Evolutionary conservation across 2,888 invertebrate genomes (phyloP).

Genomic region (Pharmacophagus antenor): DNA sequence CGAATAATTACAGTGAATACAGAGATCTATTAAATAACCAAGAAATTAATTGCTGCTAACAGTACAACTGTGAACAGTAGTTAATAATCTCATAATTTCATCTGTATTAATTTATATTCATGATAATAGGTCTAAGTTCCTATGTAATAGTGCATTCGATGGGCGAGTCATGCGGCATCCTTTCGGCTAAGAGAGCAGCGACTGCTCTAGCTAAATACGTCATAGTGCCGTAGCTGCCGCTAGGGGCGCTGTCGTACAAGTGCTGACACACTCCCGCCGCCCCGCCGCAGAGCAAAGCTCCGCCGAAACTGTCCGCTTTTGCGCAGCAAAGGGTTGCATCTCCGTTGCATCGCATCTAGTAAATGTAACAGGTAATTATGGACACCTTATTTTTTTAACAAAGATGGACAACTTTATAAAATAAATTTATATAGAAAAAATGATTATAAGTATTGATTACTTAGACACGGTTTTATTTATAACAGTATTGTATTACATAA

Average conservation of each 20-base stretch:
- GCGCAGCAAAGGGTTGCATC: constrained; percentile 97
- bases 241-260: constrained; percentile 98
- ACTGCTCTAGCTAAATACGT: constrained; percentile 95
- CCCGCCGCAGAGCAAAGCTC: constrained; percentile 91
- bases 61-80: too few species aligned
- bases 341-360: constrained; percentile 91
- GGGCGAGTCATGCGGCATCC: constrained; percentile 88
- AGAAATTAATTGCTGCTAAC: too few species aligned
- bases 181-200: constrained; percentile 84
- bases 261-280: constrained; percentile 98
- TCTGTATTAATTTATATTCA: too few species aligned
- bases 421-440: background rate
- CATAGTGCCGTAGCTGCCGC: constrained; percentile 98
- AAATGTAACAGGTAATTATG: background rate
- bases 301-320: constrained; percentile 80
- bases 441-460: background rate
- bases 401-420: too few species aligned
- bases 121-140: constrained; percentile 27
- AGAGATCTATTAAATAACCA: too few species aligned
- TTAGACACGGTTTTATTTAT: too few species aligned
- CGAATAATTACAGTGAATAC: too few species aligned
- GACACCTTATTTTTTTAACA: background rate
- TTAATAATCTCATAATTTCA: too few species aligned
- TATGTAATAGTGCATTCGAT: constrained; percentile 90
- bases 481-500: too few species aligned